phyloP scores from a whole-genome alignment of 2,888 invertebrate genomes.

The Drepana falcataria region DNA sequence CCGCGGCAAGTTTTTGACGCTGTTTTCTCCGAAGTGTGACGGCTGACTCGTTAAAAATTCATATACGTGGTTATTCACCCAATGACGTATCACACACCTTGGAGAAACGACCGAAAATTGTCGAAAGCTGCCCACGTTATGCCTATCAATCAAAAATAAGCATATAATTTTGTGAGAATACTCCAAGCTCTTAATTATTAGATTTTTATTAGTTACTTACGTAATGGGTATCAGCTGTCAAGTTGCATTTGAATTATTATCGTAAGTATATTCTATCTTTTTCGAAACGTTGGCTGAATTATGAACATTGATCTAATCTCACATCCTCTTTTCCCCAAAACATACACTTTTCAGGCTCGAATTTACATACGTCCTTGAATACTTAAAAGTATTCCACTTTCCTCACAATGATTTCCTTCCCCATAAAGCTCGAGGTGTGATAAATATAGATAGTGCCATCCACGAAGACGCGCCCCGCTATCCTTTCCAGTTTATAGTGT shows the following conservation, averaged over 20 bases:
- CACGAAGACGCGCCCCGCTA: no score
- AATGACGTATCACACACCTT: constrained; percentile 17
- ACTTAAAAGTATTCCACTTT: no score
- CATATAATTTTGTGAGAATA: constrained; percentile 34
- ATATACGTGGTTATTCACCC: constrained; percentile 31
- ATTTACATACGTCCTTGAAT: no score
- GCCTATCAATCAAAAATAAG: constrained; percentile 33
- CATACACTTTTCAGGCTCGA: no score
- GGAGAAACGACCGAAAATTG: constrained; percentile 33
- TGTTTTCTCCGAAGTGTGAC: constrained; percentile 34
- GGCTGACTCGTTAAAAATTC: constrained; percentile 33
- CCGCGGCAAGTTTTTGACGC: constrained; percentile 22
- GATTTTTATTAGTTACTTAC: constrained; percentile 26
- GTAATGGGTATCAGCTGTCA: constrained; percentile 20
- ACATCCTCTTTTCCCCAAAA: no score
- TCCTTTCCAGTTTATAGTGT: no score
- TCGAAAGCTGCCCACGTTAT: constrained; percentile 29
- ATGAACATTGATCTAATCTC: no score
- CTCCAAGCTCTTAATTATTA: constrained; percentile 17
- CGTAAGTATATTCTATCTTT: not conserved
- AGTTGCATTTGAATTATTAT: constrained; percentile 4
- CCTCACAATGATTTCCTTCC: no score
- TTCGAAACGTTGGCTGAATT: no score
- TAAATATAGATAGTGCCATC: no score
- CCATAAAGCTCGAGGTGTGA: no score